Base-by-base conservation (phyloP, 2,888 invertebrate genomes). In the Megamerina dolium region DNA sequence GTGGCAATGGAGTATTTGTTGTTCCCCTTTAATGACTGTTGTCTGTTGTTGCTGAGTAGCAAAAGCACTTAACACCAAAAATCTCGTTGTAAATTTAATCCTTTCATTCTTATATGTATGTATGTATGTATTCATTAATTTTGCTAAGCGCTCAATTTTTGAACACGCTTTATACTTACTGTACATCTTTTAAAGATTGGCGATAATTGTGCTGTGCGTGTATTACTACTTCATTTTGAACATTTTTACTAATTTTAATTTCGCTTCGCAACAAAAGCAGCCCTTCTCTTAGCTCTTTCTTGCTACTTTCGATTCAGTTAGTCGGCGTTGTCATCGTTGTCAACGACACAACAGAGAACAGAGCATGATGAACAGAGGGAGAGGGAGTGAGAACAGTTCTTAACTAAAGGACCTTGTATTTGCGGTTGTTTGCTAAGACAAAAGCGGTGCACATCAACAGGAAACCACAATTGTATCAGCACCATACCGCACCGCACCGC, bases 171-270 rank as follows among this genome's bases (percentile, higher is more conserved):
- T n/a, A n/a, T n/a, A n/a, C n/a, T n/a, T n/a, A n/a, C n/a, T n/a
- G n/a, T n/a, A n/a, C n/a, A n/a, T 16, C n/a, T 39, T 43, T 39
- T 39, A 46, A 46, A 32, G 39, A 39, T 39, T 39, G 43, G 35
- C 42, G 40, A 31, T 13, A 27, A 27, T 27, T 16, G 31, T 31
- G 31, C 14, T 16, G 31, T 16, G 31, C 31, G n/a, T 31, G 4
- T 14, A 9, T 31, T 16, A 31, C 16, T 31, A 32, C 33, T 41
- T 41, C 30, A 38, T 37, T 53, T 52, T 46, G 37, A 46, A n/a
- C n/a, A 54, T 64, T 63, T 64, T 65, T 64, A 64, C 64, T 61
- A 64, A 64, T 64, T 65, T 65, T 61, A 63, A 64, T 64, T 64
- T 55, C 52, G 55, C 54, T 46, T 33, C 52, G 17, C 49, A 55